Base-by-base conservation (phyloP, 2,113 vertebrate genomes). In the Megaleporinus macrocephalus region DNA sequence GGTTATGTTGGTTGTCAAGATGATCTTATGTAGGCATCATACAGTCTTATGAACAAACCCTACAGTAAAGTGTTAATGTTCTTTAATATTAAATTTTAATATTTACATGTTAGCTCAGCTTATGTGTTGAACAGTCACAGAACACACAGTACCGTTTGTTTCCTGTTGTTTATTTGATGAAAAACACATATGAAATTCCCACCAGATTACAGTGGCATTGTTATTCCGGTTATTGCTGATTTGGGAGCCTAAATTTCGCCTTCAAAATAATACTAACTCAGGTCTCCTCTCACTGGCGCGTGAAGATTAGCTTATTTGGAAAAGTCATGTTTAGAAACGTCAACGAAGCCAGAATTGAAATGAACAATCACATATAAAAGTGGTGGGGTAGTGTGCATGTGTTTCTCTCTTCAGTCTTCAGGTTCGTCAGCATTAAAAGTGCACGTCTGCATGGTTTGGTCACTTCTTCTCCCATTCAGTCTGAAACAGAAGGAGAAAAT, bases 141-240 rank as follows among this genome's bases (percentile, higher is more conserved):
- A 44, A 44, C 41, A 44, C 41, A 44, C 41, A 44, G 41, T 11
- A 10, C 41, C 1, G 3, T 22, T 65, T 33, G 59, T 7, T 26
- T 76, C n/a, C n/a, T 44, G 18, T 68, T 69, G 66, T 81, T 81
- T 76, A 76, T 76, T 82, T 70, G 65, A 44, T 44, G 41, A 44
- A 44, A 53, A 68, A 74, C 41, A 14, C 51, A 30, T 12, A 76
- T 5, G 36, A 74, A 61, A 59, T 55, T 59, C 30, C 33, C 12
- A 55, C 20, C n/a, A 27, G 4, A 36, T 16, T 41, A 29, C 22
- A 29, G 53, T 59, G n/a, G 7, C 33, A 13, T 49, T 18, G 18
- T 76, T 51, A 57, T 26, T 36, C 24, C 16, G 18, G 0, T 36
- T 14, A 55, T 13, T 22, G 36, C 7, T 53, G 11, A 63, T 53